Evolutionary conservation across 92 coral and sea anemone genomes (phyloP).

Genomic region (Metridium senile): DNA sequence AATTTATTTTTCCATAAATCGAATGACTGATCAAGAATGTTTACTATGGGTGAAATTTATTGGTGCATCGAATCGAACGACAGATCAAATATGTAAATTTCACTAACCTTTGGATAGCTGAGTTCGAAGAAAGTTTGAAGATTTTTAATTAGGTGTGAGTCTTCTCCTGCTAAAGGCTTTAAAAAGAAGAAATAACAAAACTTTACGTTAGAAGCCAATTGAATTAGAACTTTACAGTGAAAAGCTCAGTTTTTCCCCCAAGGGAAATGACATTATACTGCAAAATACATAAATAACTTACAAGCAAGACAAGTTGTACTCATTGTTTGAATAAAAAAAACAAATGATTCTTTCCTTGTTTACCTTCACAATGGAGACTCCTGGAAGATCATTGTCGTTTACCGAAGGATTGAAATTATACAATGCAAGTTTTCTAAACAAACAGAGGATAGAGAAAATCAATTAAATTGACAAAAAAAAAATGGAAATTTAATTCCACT

Average conservation of each 20-base stretch:
- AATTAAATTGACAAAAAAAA: neutral
- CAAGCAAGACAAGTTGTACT: too few relatives aligned
- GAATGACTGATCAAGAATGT: neutral
- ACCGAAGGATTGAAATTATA: slow-evolving; percentile 59
- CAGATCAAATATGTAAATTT: neutral
- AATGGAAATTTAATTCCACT: too few relatives aligned
- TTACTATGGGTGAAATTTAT: neutral
- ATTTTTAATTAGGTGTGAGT: slow-evolving; percentile 81
- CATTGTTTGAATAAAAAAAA: too few relatives aligned
- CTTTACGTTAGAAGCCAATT: too few relatives aligned
- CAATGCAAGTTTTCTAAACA: slow-evolving; percentile 64
- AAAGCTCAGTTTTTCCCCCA: too few relatives aligned
- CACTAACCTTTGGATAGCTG: slow-evolving; percentile 82
- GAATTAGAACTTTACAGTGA: too few relatives aligned
- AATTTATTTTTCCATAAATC: too few relatives aligned
- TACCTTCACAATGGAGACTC: slow-evolving; percentile 86
- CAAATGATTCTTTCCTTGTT: neutral
- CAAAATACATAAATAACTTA: too few relatives aligned
- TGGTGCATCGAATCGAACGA: neutral
- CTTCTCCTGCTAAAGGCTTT: slow-evolving; percentile 95
- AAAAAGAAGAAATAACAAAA: neutral
- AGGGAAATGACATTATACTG: too few relatives aligned
- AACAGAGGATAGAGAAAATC: neutral
- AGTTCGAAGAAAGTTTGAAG: slow-evolving; percentile 91
- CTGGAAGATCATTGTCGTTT: slow-evolving; percentile 75